Percentiles rank a stretch among this genome's conserved stretches.
phyloP scores from a whole-genome alignment of 2,888 invertebrate species.

The Drosophila neonasuta region DNA sequence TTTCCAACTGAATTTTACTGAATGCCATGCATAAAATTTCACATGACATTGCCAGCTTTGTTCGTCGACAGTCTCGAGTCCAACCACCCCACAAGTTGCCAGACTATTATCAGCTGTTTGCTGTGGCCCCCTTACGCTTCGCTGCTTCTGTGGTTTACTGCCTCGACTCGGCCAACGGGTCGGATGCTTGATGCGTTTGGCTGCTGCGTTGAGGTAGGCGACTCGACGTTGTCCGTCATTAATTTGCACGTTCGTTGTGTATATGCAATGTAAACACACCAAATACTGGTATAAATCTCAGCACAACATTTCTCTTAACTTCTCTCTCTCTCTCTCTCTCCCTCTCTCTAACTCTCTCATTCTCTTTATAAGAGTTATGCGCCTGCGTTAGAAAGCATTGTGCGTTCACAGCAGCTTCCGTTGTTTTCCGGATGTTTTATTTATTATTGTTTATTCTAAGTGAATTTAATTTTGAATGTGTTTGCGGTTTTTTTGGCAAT shows the following conservation, averaged over 20 bases:
- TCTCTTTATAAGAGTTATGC: constrained; percentile 48
- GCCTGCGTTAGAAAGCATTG: constrained; percentile 47
- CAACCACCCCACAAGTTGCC: constrained; percentile 20
- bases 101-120: constrained; percentile 61
- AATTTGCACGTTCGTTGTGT: constrained; percentile 20
- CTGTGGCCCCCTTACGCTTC: background rate
- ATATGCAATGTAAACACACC: constrained; percentile 60
- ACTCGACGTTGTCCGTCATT: constrained; percentile 40
- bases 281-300: constrained; percentile 55
- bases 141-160: constrained; percentile 14
- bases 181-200: background rate
- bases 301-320: constrained; percentile 14
- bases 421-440: constrained; percentile 44
- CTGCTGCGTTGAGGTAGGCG: constrained; percentile 6
- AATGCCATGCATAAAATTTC: constrained; percentile 59
- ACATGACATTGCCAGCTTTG: constrained; percentile 48
- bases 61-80: background rate
- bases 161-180: background rate
- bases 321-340: background rate
- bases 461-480: constrained; percentile 59
- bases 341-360: background rate
- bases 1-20: constrained; percentile 47
- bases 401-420: constrained; percentile 24
- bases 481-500: constrained; percentile 46
- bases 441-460: constrained; percentile 59